Conservation (phyloP, 2,888 invertebrate genomes). For the Eubasilissa splendida region DNA sequence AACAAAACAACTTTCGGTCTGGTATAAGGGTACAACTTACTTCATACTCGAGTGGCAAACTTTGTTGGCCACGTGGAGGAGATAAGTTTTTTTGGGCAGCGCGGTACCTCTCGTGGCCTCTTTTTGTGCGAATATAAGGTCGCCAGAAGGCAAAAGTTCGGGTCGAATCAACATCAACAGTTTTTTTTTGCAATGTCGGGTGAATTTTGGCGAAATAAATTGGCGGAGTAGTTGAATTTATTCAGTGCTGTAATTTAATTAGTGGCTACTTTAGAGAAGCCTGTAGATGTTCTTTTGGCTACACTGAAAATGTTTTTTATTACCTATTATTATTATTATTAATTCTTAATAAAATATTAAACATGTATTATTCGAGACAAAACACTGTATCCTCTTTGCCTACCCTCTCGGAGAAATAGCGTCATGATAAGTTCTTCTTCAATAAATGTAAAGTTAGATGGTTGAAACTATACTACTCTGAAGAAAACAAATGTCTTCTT, state of each 20-base stretch:
- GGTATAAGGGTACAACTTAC: slow-evolving; percentile 37
- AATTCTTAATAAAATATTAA: background rate
- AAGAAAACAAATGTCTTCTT: no score
- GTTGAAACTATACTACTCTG: no score
- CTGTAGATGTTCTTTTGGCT: no score
- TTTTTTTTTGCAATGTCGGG: background rate
- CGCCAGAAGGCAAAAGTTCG: slow-evolving; percentile 17
- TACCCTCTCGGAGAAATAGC: no score
- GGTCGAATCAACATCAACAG: background rate
- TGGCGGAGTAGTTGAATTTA: background rate
- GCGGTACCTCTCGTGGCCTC: background rate
- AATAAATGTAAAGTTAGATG: no score
- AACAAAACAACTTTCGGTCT: slow-evolving; percentile 49
- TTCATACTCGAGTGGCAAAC: slow-evolving; percentile 44
- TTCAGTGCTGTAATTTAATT: background rate
- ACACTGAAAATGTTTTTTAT: no score
- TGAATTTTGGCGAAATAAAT: background rate
- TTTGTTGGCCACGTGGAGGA: slow-evolving; percentile 36
- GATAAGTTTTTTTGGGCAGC: slow-evolving; percentile 47
- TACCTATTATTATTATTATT: background rate
- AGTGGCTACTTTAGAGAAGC: background rate
- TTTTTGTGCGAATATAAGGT: slow-evolving; percentile 16
- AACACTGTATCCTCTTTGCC: no score
- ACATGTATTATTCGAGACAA: no score
- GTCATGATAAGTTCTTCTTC: background rate